Conservation (phyloP, 1,140 invertebrate species). For the Drosophila ercepeae region DNA sequence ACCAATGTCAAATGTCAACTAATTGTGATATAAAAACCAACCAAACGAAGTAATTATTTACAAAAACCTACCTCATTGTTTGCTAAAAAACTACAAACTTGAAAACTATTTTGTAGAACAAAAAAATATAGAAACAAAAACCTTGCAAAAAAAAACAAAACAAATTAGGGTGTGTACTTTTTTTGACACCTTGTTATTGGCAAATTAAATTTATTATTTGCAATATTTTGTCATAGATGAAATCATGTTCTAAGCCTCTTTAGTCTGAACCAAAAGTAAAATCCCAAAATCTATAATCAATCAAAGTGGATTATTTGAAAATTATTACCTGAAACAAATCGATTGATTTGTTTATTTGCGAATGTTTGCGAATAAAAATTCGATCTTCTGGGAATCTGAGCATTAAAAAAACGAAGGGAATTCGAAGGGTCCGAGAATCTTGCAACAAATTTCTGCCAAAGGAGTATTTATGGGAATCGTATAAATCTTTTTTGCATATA, state of each 20-base stretch:
- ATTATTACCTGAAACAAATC: no score
- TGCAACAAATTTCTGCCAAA: slow-evolving; percentile 1
- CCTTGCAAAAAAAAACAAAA: not conserved
- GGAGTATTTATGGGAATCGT: slow-evolving; percentile 16
- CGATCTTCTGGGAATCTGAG: slow-evolving; percentile 6
- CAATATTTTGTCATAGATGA: not conserved
- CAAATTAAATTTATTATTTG: not conserved
- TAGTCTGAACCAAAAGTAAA: no score
- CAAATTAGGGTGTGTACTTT: not conserved
- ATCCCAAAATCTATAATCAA: not conserved
- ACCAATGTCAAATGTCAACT: not conserved
- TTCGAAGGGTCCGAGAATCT: not conserved
- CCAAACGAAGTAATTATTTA: not conserved
- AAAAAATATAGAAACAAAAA: not conserved
- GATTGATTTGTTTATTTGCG: slow-evolving; percentile 9
- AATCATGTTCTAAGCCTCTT: not conserved
- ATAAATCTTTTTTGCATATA: slow-evolving; percentile 40
- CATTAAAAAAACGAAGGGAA: not conserved
- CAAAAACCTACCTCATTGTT: not conserved
- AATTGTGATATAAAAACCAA: not conserved
- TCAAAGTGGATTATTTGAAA: not conserved
- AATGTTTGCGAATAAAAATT: not conserved
- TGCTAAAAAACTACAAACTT: not conserved
- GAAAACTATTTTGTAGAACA: not conserved
- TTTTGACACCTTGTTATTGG: not conserved